Evolutionary conservation across 2,113 vertebrate species (phyloP).

Genomic region (Athene cunicularia): DNA sequence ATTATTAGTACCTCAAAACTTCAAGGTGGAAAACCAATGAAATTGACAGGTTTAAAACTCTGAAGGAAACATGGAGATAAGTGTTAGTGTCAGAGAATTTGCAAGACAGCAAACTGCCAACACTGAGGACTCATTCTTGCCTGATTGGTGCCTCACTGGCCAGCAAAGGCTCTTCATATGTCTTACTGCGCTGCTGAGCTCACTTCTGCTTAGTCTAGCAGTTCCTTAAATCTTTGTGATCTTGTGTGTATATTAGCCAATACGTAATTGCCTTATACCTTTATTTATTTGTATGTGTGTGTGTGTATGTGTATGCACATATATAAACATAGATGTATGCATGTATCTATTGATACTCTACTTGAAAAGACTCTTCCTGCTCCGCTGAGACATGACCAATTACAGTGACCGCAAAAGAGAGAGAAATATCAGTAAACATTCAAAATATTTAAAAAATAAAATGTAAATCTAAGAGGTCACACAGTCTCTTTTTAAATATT

Average conservation of each 20-base stretch:
- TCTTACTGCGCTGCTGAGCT: neutral
- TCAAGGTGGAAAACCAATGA: neutral
- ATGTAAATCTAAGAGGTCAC: neutral
- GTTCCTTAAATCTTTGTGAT: neutral
- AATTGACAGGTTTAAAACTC: neutral
- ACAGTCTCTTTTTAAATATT: neutral
- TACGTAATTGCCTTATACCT: neutral
- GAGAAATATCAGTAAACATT: neutral
- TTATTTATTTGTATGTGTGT: neutral
- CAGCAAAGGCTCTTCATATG: neutral
- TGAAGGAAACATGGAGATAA: neutral
- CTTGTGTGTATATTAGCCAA: neutral
- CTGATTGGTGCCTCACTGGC: neutral
- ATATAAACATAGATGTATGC: neutral
- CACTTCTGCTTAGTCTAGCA: neutral
- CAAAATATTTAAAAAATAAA: neutral
- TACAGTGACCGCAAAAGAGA: neutral
- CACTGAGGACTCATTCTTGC: neutral
- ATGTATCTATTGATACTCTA: neutral
- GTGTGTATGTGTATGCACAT: rapidly evolving
- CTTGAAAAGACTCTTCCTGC: neutral
- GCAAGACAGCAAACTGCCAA: neutral
- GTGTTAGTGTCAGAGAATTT: neutral
- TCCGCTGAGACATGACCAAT: neutral
- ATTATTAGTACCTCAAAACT: neutral